Evolutionary conservation across 1,140 invertebrate species (phyloP).

Genomic region (Polypedilum vanderplanki): DNA sequence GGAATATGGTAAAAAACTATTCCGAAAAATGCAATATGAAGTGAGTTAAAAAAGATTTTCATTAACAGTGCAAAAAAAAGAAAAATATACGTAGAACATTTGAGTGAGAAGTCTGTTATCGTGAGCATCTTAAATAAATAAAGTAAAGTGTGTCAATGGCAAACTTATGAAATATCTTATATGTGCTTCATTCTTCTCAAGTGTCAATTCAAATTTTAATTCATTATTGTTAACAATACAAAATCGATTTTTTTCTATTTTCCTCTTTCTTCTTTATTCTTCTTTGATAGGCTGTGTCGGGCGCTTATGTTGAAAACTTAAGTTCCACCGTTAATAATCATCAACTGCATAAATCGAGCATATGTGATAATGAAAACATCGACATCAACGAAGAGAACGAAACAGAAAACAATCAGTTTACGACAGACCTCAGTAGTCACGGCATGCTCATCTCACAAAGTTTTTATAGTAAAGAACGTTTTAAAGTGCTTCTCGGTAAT

Average conservation of each 20-base stretch:
- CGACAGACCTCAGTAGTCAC: not conserved
- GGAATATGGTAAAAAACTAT: slow-evolving; percentile 3
- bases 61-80: not conserved
- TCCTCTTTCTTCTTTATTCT: not conserved
- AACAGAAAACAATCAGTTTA: not conserved
- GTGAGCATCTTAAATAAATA: not conserved
- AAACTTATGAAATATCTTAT: not conserved
- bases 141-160: not conserved
- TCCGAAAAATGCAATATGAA: slow-evolving; percentile 8
- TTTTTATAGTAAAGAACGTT: not conserved
- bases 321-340: not conserved
- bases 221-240: not conserved
- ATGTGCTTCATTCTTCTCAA: not conserved
- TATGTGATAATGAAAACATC: slow-evolving; percentile 12
- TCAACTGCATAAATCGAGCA: not conserved
- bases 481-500: not conserved
- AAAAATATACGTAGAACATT: too few species aligned
- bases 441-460: slow-evolving; percentile 1
- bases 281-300: not conserved
- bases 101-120: not conserved
- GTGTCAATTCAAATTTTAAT: not conserved
- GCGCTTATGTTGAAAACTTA: slow-evolving; percentile 6
- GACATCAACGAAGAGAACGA: not conserved
- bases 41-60: not conserved
- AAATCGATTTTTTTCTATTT: not conserved